These are phyloP conservation scores for Bimastos eiseni DNA, from an alignment of 2,888 invertebrate genomes.

Conservation along the genomic window DNA sequence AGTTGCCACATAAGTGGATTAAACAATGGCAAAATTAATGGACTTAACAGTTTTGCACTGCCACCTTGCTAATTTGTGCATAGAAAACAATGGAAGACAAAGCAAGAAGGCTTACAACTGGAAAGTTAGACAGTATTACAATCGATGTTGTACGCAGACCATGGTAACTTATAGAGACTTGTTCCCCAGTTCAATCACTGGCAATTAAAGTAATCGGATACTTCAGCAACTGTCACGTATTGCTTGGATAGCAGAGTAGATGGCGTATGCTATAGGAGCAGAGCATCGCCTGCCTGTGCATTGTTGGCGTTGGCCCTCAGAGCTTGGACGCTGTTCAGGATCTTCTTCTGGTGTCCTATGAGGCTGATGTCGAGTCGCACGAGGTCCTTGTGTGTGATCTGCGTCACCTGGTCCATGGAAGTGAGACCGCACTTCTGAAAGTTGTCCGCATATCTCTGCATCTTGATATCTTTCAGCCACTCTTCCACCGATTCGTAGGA, in stretches of 20 bases:
- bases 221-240: constrained; percentile 23
- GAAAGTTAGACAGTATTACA: not conserved
- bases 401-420: constrained; percentile 72
- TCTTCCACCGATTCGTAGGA: constrained; percentile 83
- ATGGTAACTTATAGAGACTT: not conserved
- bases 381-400: constrained; percentile 88
- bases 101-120: not conserved
- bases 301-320: constrained; percentile 49
- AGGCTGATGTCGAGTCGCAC: constrained; percentile 89
- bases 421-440: constrained; percentile 86
- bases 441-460: constrained; percentile 90
- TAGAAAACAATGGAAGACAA: constrained; percentile 6
- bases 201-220: not conserved
- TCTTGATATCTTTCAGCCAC: constrained; percentile 93
- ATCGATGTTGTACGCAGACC: not conserved
- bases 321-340: constrained; percentile 88
- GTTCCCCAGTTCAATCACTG: not conserved
- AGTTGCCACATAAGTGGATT: not conserved
- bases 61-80: not conserved
- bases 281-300: not conserved
- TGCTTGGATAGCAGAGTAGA: not conserved
- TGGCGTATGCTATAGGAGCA: not conserved
- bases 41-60: not conserved
- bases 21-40: not conserved
- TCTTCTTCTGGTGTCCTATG: constrained; percentile 96